phyloP scores from a whole-genome alignment of 2,797 vertebrate genomes.

The Mormyrops boulengeri region DNA sequence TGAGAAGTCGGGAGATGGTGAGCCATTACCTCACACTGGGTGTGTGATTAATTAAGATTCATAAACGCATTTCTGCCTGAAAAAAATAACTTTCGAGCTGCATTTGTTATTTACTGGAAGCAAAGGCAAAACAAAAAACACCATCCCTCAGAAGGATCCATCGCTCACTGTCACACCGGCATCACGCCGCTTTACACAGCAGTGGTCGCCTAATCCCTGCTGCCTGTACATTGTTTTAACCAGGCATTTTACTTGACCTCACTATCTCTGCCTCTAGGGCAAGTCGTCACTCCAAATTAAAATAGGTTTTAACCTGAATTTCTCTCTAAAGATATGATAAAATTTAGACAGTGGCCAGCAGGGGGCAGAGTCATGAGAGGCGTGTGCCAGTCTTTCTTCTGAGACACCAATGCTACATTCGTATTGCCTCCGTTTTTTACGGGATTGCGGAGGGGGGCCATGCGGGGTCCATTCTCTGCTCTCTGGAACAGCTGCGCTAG shows the following conservation, averaged over 20 bases:
- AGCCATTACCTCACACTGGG: background rate
- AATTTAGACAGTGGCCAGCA: background rate
- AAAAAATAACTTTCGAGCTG: background rate
- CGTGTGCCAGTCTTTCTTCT: background rate
- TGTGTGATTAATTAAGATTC: background rate
- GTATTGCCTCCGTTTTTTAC: background rate
- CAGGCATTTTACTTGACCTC: background rate
- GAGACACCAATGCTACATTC: background rate
- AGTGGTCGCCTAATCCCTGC: background rate
- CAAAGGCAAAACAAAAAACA: background rate
- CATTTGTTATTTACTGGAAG: background rate
- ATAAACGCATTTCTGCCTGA: background rate
- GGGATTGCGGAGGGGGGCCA: background rate
- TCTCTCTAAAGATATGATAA: background rate
- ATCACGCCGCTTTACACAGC: background rate
- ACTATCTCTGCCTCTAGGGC: background rate
- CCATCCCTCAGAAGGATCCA: background rate
- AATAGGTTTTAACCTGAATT: background rate
- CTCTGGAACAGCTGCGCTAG: conserved; percentile 6
- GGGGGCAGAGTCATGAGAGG: background rate
- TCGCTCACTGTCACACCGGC: background rate
- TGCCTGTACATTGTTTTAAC: background rate
- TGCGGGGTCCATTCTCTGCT: background rate
- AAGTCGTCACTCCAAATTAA: background rate
- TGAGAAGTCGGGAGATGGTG: background rate